A percentile compares a stretch with the other conserved stretches of the same genome.
Evolutionary conservation across 1,140 invertebrate genomes (phyloP).

Genomic region (Bombyx mandarina): DNA sequence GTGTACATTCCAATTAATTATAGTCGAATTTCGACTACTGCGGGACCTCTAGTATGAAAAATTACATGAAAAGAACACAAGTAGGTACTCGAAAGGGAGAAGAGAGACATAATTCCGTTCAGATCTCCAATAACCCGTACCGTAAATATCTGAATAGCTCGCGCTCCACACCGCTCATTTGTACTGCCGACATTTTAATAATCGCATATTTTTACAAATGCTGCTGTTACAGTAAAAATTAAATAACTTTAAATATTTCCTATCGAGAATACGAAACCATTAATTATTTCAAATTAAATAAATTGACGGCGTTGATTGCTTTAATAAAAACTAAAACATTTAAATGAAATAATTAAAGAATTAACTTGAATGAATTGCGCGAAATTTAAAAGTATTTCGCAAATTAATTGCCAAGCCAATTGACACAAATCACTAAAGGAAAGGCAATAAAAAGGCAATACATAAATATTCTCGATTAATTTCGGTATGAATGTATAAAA

Average conservation of each 20-base stretch:
- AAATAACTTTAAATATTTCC: not conserved
- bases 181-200: slow-evolving; percentile 50
- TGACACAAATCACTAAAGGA: too few species aligned
- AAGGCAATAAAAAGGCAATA: too few species aligned
- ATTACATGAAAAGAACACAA: slow-evolving; percentile 1
- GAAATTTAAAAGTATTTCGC: too few species aligned
- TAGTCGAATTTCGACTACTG: not conserved
- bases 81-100: slow-evolving; percentile 8
- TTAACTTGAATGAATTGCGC: not conserved
- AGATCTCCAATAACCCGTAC: slow-evolving; percentile 34
- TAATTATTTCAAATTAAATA: not conserved
- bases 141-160: slow-evolving; percentile 35
- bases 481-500: too few species aligned
- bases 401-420: too few species aligned
- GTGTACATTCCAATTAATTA: too few species aligned
- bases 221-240: slow-evolving; percentile 10
- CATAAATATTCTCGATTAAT: too few species aligned
- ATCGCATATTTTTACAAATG: slow-evolving; percentile 46
- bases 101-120: slow-evolving; percentile 16
- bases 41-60: not conserved
- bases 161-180: slow-evolving; percentile 37
- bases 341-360: not conserved
- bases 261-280: too few species aligned
- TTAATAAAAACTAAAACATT: not conserved
- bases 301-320: not conserved